Evolutionary conservation across 53 echinoderm and acorn worm genomes (phyloP), one percentile per base, ranked within the genome.

Genomic region (Stichopus horrens): DNA sequence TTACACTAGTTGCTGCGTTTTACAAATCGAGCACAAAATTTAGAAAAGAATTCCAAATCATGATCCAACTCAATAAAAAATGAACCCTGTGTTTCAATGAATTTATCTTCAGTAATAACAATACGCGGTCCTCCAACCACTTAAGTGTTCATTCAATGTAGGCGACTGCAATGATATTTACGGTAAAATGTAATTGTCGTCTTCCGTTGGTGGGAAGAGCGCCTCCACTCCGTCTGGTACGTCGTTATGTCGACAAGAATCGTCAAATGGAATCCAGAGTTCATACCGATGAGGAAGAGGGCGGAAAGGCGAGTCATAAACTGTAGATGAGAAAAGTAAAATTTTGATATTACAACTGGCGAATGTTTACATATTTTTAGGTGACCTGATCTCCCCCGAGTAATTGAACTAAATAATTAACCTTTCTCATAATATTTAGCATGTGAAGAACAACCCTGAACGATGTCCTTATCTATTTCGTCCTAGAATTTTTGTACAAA

Each of bases 221-320:
- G 22, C 73, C 53, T 74, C 86, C 18, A 73, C n/a, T n/a, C 16
- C 73, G 53, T 58, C 75, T 19, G 14, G 4, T 6, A 10, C 74
- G 20, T 75, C 55, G n/a, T 13, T 75, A 37, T 52, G 8, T n/a
- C 18, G 10, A 73, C 87, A 87, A 4, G 56, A 4, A 16, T 87
- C 57, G 21, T 74, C 87, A 6, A 74, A 53, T 14, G 89, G 58
- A 37, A 92, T 82, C 86, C 86, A 92, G 11, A 92, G 76, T 83
- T 92, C 92, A 21, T 76, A 81, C 18, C 86, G 92, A 86, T 92
- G 92, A 18, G 86, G 92, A 5, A 8, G 59, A 9, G 86, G 79
- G 23, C 66, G 63, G 19, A 51, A 89, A 4, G 92, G 75, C 8
- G 86, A 76, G 73, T 92, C 92, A 60, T 86, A 92, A 20, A 86